Evolutionary conservation across 2,113 vertebrate species (phyloP), one percentile per base, ranked within the genome.

Genomic region (Oxyura jamaicensis): DNA sequence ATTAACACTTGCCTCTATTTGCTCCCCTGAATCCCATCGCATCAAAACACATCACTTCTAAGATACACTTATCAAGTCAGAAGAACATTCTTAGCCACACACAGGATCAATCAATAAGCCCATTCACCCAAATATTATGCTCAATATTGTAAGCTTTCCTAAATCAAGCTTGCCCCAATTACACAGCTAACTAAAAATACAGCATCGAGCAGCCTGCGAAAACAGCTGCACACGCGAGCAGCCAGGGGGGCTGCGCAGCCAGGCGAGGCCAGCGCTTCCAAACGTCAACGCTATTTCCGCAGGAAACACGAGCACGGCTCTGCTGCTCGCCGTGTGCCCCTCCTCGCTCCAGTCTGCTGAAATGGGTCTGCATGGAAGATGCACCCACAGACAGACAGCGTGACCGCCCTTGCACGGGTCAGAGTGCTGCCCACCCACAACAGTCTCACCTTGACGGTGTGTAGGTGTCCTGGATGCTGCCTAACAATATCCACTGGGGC

Each of bases 101-200:
- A 13, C 33, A 60, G 78, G 75, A 91, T 67, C 68, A 82, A 82
- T 62, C 77, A 82, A 79, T 69, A 85, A 80, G 28, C 78, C 84
- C 66, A 29, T 76, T 94, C 90, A 95, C 88, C 79, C 92, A 95
- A 96, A 96, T 69, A 93, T 50, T 91, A 77, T 1, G 25, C 79
- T 89, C 41, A 53, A 65, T n/a, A 10, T 2, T 2, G 28, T 19
- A 85, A 63, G 63, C 79, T 63, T 91, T 83, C 88, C 67, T 83
- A 89, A 95, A 87, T 46, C 46, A 46, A 80, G 81, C 90, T 29
- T 23, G 33, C 14, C 67, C 53, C 94, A 95, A 94, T 90, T 92
- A 85, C 31, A 53, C 36, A 91, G 71, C 71, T 20, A 79, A 73
- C 58, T 22, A 10, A 83, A 90, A 77, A 11, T 60, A 71, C 23